Conservation (phyloP, 2,888 invertebrate species). For the Andrena trimmerana region DNA sequence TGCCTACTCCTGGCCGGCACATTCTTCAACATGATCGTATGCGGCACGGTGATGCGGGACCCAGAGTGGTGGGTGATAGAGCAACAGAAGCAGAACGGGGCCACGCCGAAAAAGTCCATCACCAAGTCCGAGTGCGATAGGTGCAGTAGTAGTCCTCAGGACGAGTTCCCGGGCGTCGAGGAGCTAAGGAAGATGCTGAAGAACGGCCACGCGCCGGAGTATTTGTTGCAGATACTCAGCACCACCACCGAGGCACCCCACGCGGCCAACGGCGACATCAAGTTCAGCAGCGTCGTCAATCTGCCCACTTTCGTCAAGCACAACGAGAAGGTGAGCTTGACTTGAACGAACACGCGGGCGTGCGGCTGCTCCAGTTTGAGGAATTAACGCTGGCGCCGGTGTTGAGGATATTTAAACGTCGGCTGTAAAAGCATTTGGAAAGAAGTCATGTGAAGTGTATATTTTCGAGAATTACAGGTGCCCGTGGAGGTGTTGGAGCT, state of each 20-base stretch:
- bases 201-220: slow-evolving; percentile 89
- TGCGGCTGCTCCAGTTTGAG: background rate
- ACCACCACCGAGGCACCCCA: slow-evolving; percentile 87
- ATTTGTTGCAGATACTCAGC: slow-evolving; percentile 88
- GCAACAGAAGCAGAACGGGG: slow-evolving; percentile 86
- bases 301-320: slow-evolving; percentile 91
- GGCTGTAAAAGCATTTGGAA: background rate
- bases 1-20: slow-evolving; percentile 93
- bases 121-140: slow-evolving; percentile 86
- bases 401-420: background rate
- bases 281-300: slow-evolving; percentile 89
- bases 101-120: slow-evolving; percentile 85
- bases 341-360: background rate
- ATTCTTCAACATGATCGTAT: slow-evolving; percentile 93
- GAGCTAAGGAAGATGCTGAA: slow-evolving; percentile 90
- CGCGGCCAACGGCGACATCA: slow-evolving; percentile 85
- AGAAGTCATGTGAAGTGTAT: background rate
- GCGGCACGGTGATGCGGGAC: slow-evolving; percentile 94
- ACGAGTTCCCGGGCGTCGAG: slow-evolving; percentile 88
- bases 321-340: slow-evolving; percentile 88
- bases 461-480: slow-evolving; percentile 85
- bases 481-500: slow-evolving; percentile 89
- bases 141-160: slow-evolving; percentile 86
- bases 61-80: slow-evolving; percentile 92
- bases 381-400: too few relatives aligned